A percentile compares a stretch with the other conserved stretches of the same genome.
Evolutionary conservation across 2,888 invertebrate species (phyloP).

Genomic region (Sminthurinus aureus): DNA sequence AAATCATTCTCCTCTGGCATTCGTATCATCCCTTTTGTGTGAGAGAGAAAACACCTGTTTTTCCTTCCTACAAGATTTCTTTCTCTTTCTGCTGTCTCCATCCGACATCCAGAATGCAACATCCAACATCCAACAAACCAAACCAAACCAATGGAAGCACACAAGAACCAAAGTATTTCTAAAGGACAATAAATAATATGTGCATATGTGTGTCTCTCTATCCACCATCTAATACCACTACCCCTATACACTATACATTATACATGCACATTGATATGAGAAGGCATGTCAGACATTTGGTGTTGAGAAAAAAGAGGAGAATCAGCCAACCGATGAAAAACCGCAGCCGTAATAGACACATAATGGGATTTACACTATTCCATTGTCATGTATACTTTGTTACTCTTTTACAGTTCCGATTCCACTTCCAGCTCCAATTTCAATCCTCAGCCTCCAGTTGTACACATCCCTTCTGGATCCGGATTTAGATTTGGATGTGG

Average conservation of each 20-base stretch:
- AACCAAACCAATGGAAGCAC: conserved; percentile 23
- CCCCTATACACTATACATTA: neutral
- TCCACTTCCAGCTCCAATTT: neutral
- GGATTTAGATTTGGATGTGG: too few relatives aligned
- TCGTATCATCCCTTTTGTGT: conserved; percentile 45
- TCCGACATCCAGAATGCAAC: conserved; percentile 26
- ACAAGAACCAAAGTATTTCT: neutral
- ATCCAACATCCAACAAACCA: neutral
- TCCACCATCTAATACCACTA: neutral
- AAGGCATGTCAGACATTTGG: too few relatives aligned
- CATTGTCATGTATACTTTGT: neutral
- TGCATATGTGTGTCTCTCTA: neutral
- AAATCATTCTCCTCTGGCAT: conserved; percentile 43
- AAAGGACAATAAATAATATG: neutral
- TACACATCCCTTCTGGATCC: too few relatives aligned
- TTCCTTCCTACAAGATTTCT: conserved; percentile 43
- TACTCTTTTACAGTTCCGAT: neutral
- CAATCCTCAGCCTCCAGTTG: too few relatives aligned
- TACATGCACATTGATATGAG: neutral
- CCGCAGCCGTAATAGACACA: neutral
- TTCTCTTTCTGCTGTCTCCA: conserved; percentile 16
- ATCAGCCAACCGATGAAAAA: neutral
- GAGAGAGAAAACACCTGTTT: conserved; percentile 49
- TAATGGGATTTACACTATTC: neutral
- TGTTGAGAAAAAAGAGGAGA: neutral